Percentiles rank a stretch among this genome's conserved stretches.
These are phyloP conservation scores for Syrmaticus mikado DNA, from an alignment of 2,113 vertebrate genomes.

Conservation along the genomic window DNA sequence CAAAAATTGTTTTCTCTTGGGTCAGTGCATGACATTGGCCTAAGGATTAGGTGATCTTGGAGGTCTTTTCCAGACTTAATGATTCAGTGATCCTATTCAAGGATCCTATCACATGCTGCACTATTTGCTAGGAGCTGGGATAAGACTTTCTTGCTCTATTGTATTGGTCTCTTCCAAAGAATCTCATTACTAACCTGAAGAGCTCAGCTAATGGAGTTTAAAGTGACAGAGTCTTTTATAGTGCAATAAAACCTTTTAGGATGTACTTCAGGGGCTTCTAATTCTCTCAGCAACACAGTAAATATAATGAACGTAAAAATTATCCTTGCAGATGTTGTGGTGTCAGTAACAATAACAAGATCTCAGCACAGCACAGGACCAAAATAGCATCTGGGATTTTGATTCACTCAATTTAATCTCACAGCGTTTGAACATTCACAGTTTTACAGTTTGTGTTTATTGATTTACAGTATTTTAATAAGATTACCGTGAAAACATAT, in stretches of 20 bases:
- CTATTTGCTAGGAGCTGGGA: not conserved
- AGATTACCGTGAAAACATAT: conserved; percentile 62
- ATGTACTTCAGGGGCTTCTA: conserved; percentile 77
- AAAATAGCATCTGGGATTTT: conserved; percentile 77
- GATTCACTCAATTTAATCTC: conserved; percentile 75
- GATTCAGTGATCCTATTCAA: too few species aligned
- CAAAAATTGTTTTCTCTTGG: not conserved
- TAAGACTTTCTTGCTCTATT: not conserved
- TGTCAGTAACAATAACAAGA: conserved; percentile 79
- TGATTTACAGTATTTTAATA: conserved; percentile 72
- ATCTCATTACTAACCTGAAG: conserved; percentile 66
- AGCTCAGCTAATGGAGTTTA: conserved; percentile 68
- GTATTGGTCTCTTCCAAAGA: conserved; percentile 22
- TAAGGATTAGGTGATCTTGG: too few species aligned
- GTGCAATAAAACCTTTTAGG: conserved; percentile 76
- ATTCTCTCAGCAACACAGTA: conserved; percentile 74
- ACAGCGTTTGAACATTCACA: conserved; percentile 57
- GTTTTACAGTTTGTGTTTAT: conserved; percentile 69
- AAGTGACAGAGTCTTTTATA: conserved; percentile 76
- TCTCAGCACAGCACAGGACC: conserved; percentile 53
- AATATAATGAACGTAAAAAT: conserved; percentile 81
- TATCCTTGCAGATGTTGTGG: conserved; percentile 76
- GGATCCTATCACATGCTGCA: not conserved
- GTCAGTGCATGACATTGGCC: not conserved
- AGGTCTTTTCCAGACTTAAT: too few species aligned